A percentile compares a stretch with the other conserved stretches of the same genome.
Conservation (phyloP, 2,797 vertebrate genomes). For the Amniataba percoides region DNA sequence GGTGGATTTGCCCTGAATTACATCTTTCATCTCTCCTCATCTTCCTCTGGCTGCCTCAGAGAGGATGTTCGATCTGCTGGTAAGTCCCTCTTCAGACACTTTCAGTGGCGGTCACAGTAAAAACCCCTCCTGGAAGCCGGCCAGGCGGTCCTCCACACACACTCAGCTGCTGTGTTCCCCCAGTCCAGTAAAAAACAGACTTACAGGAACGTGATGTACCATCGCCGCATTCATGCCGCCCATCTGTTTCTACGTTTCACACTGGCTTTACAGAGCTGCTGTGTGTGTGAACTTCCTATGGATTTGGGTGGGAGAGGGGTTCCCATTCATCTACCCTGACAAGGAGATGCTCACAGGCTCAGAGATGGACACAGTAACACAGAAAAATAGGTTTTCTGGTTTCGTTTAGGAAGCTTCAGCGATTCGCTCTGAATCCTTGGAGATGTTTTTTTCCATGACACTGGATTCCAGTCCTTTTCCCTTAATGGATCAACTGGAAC, state of each 20-base stretch:
- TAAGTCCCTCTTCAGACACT: conserved; percentile 49
- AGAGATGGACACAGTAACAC: conserved; percentile 30
- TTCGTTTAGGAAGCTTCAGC: conserved; percentile 40
- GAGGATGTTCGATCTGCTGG: conserved; percentile 37
- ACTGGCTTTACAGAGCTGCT: conserved; percentile 59
- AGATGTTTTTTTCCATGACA: conserved; percentile 49
- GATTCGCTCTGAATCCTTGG: conserved; percentile 44
- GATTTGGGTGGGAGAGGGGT: conserved; percentile 26
- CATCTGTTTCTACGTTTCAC: conserved; percentile 77
- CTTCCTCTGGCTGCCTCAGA: conserved; percentile 9
- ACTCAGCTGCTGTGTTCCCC: conserved; percentile 65
- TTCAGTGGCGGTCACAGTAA: conserved; percentile 37
- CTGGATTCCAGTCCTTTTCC: conserved; percentile 26
- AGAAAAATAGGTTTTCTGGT: conserved; percentile 45
- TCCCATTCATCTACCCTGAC: conserved; percentile 53
- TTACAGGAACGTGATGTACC: conserved; percentile 52
- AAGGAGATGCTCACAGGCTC: conserved; percentile 46
- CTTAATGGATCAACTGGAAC: conserved; percentile 46
- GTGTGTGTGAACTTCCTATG: conserved; percentile 39
- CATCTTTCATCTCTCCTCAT: conserved; percentile 19
- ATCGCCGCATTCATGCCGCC: conserved; percentile 39
- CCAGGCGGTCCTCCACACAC: conserved; percentile 55
- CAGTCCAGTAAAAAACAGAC: conserved; percentile 44
- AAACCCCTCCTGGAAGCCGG: conserved; percentile 45
- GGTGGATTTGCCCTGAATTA: conserved; percentile 11